These are phyloP conservation scores for Ptilodon capucinus DNA, from an alignment of 2,888 invertebrate genomes.

Conservation along the genomic window DNA sequence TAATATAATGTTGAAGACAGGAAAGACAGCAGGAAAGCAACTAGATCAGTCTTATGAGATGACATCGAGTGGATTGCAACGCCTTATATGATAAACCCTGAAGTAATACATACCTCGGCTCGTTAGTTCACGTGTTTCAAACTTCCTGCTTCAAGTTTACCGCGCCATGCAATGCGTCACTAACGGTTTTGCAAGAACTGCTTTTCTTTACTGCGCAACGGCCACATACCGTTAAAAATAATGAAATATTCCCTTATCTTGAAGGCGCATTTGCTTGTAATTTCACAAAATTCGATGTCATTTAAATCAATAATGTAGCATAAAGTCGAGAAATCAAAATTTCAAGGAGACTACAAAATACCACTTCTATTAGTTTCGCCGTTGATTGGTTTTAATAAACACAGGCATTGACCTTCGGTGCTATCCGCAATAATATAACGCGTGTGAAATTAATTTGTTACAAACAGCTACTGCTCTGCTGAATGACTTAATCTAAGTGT, in stretches of 20 bases:
- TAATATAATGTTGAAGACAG: too few species aligned
- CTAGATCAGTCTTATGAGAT: constrained; percentile 32
- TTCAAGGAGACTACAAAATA: constrained; percentile 27
- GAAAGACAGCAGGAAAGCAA: too few species aligned
- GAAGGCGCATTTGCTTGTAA: constrained; percentile 3
- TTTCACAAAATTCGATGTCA: not conserved
- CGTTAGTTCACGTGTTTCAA: constrained; percentile 50
- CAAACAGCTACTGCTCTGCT: constrained; percentile 6
- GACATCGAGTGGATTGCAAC: constrained; percentile 37
- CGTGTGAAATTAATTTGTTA: constrained; percentile 45
- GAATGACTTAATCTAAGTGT: constrained; percentile 3
- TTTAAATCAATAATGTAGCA: not conserved
- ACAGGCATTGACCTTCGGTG: constrained; percentile 53
- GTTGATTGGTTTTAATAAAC: constrained; percentile 31
- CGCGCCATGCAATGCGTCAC: constrained; percentile 41
- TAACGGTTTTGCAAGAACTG: constrained; percentile 55
- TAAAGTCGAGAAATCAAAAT: constrained; percentile 1
- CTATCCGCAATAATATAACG: constrained; percentile 32
- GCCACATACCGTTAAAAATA: constrained; percentile 40
- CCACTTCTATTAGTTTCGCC: constrained; percentile 26
- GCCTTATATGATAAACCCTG: constrained; percentile 44
- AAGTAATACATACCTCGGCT: constrained; percentile 49
- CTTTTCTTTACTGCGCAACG: constrained; percentile 41
- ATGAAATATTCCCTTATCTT: constrained; percentile 22
- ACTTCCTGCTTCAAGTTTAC: constrained; percentile 52